Conservation (phyloP, 2,113 vertebrate genomes). For the Sturnus vulgaris region DNA sequence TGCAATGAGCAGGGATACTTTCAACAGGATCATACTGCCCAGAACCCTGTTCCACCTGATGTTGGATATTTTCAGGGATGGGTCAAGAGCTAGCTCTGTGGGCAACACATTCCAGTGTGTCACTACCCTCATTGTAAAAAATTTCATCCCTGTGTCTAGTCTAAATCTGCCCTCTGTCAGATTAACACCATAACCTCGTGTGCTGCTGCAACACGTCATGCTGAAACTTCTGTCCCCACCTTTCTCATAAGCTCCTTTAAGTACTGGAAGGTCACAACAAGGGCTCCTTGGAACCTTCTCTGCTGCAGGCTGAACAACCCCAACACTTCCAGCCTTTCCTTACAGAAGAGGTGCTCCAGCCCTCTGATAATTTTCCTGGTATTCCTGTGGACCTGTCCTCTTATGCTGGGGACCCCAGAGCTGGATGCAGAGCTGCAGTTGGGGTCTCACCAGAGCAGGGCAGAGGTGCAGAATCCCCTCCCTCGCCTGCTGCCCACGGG, state of each 20-base stretch:
- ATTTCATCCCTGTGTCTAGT: neutral
- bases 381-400: neutral
- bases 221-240: neutral
- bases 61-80: neutral
- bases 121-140: rapidly evolving
- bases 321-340: neutral
- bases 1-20: neutral
- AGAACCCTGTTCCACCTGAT: neutral
- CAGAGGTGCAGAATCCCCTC: neutral
- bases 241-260: neutral
- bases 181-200: neutral
- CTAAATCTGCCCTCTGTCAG: neutral
- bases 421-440: neutral
- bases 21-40: neutral
- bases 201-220: neutral
- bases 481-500: neutral
- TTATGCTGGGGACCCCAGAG: neutral
- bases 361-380: neutral
- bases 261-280: neutral
- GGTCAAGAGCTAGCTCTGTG: neutral
- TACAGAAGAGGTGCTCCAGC: neutral
- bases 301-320: neutral
- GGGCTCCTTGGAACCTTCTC: neutral
- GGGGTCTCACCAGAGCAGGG: neutral
- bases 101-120: neutral